phyloP scores from a whole-genome alignment of 1,140 invertebrate species.

The Atta texana region DNA sequence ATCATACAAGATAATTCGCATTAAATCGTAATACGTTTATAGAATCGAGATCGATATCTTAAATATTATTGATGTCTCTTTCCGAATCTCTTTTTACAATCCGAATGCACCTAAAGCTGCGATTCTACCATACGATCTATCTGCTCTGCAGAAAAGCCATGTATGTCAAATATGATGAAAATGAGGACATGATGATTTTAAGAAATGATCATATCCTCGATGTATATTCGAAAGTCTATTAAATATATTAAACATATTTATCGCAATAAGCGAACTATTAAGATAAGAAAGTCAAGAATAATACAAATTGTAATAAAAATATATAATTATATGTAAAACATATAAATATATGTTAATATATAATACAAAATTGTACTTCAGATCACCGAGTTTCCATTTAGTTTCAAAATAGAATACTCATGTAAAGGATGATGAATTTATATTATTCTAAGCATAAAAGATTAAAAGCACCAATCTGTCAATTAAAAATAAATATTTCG shows the following conservation, averaged over 20 bases:
- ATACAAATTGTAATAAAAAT: background rate
- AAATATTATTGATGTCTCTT: slow-evolving; percentile 29
- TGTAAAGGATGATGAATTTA: background rate
- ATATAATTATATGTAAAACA: too few relatives aligned
- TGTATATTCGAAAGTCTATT: background rate
- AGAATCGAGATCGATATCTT: slow-evolving; percentile 14
- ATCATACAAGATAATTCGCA: background rate
- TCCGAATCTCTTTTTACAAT: slow-evolving; percentile 44
- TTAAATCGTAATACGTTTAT: background rate
- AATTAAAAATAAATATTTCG: slow-evolving; percentile 66
- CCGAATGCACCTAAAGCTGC: background rate
- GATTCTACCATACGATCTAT: slow-evolving; percentile 5
- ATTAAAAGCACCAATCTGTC: background rate
- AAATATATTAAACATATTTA: background rate
- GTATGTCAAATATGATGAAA: background rate
- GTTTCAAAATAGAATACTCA: background rate
- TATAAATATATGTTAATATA: background rate
- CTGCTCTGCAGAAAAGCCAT: slow-evolving; percentile 3
- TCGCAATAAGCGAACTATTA: background rate
- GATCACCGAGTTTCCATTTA: background rate
- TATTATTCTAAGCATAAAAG: background rate
- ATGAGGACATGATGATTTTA: too few relatives aligned
- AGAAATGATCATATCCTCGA: background rate
- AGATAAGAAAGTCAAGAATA: slow-evolving; percentile 1
- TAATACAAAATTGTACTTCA: slow-evolving; percentile 2